A percentile compares a stretch with the other conserved stretches of the same genome.
Evolutionary conservation across 2,113 vertebrate genomes (phyloP).

Genomic region (Cyanistes caeruleus): DNA sequence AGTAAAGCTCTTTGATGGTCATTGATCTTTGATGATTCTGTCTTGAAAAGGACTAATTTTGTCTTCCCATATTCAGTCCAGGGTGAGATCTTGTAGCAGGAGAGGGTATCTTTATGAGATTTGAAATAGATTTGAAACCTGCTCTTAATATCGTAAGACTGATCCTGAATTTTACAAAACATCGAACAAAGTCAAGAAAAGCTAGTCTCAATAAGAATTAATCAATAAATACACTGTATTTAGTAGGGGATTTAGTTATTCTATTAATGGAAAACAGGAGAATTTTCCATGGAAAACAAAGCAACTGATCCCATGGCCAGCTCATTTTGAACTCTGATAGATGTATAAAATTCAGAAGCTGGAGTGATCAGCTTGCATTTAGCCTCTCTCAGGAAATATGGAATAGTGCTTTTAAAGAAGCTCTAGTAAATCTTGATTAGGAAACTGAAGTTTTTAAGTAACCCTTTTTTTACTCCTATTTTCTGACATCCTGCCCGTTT

Average conservation of each 20-base stretch:
- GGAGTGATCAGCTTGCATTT: not conserved
- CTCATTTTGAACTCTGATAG: not conserved
- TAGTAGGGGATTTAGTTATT: not conserved
- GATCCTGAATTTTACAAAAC: constrained; percentile 38
- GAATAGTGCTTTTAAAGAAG: not conserved
- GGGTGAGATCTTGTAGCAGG: not conserved
- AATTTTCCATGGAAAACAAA: not conserved
- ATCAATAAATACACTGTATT: not conserved
- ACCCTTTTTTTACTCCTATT: not conserved
- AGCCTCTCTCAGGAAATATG: not conserved
- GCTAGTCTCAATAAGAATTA: not conserved
- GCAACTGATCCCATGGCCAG: not conserved
- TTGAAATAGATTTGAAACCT: not conserved
- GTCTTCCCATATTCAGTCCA: not conserved
- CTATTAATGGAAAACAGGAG: not conserved
- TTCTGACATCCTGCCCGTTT: not conserved
- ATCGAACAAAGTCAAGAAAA: constrained; percentile 22
- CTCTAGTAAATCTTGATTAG: not conserved
- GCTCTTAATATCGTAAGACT: not conserved
- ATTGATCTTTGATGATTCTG: constrained; percentile 47
- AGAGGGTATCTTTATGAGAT: not conserved
- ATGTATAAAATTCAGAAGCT: not conserved
- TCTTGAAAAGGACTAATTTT: constrained; percentile 46
- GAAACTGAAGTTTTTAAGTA: not conserved
- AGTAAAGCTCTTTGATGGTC: not conserved